These are phyloP conservation scores for Lithobates sylvaticus DNA, from an alignment of 2,797 vertebrate genomes.

Conservation along the genomic window DNA sequence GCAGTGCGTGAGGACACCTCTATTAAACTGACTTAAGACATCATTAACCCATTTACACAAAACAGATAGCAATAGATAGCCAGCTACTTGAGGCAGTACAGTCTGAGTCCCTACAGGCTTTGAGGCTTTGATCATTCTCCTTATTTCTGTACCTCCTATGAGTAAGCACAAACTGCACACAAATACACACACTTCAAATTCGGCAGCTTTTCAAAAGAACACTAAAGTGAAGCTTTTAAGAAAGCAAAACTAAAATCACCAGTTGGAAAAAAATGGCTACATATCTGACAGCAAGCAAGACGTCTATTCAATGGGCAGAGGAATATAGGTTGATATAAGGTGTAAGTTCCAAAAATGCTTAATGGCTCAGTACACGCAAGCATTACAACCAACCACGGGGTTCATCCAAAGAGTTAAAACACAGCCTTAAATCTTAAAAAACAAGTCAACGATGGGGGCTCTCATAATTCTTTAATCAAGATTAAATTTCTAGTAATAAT, in stretches of 20 bases:
- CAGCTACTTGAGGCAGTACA: background rate
- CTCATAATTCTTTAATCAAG: too few relatives aligned
- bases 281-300: background rate
- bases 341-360: too few relatives aligned
- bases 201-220: too few relatives aligned
- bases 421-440: too few relatives aligned
- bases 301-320: too few relatives aligned
- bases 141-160: background rate
- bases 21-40: conserved; percentile 5
- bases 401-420: too few relatives aligned
- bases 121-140: background rate
- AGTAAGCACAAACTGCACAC: background rate
- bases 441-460: too few relatives aligned
- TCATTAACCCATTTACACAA: conserved; percentile 2
- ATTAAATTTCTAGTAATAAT: too few relatives aligned
- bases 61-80: background rate
- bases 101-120: background rate
- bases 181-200: background rate
- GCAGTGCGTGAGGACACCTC: background rate
- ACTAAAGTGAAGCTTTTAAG: too few relatives aligned
- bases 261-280: background rate
- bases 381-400: too few relatives aligned
- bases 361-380: too few relatives aligned
- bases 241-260: background rate
- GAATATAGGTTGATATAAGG: too few relatives aligned